Base-by-base conservation (phyloP, 2,113 vertebrate species). In the Stegostoma tigrinum region DNA sequence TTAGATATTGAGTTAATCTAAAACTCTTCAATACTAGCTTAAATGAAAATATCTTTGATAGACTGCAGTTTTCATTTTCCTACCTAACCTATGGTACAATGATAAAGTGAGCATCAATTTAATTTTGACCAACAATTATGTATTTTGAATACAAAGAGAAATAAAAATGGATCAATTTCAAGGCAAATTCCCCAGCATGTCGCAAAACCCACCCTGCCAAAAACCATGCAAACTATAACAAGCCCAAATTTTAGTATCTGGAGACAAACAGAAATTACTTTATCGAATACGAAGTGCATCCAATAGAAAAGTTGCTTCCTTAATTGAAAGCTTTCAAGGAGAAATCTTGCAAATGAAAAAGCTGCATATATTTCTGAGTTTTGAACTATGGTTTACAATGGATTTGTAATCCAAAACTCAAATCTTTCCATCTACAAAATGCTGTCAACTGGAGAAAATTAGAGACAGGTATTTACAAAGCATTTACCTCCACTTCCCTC, bases 401-500 rank as follows among this genome's bases (percentile, higher is more conserved):
- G 38, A 45, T 42, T 21, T 83, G 38, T 83, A 83, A 83, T 5
- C 17, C 61, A 93, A 38, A 89, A 21, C 30, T 61, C 55, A 90
- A 95, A 95, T 17, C 64, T 15, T 95, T 75, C 42, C 94, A 72
- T 95, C 27, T 45, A 30, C 67, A 30, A 70, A 72, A 75, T 45
- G 66, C 19, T 61, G 61, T 23, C 61, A 93, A 66, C 61, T 23
- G 89, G 89, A 93, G 61, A 93, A 66, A 45, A 61, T 52, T 34
- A 34, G 27, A 52, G 21, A 12, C 15, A 68, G 42, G 45, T 75
- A 72, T 95, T 95, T 95, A 75, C 42, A 95, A 52, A 27, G 67
- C 96, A 97, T 98, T 97, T 96, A 98, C 99, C 98, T 94, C 98
- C 97, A 83, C 97, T 98, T 66, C 97, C 97, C 0, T 98, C 98